phyloP scores from a whole-genome alignment of 2,888 invertebrate genomes.

The Parnassius orleans region DNA sequence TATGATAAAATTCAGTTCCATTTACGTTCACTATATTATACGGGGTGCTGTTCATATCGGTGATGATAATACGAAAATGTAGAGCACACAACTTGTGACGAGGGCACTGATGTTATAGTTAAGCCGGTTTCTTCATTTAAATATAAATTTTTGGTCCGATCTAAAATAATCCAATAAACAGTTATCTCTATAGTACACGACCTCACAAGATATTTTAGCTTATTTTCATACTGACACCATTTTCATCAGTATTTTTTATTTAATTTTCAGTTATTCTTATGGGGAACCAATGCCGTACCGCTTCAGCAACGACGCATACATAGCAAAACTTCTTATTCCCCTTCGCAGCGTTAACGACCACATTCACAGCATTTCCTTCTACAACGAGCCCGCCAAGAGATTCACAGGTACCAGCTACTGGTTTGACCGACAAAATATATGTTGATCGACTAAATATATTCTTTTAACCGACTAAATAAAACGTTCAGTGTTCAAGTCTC shows the following conservation, averaged over 20 bases:
- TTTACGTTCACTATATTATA: no score
- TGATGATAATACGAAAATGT: no score
- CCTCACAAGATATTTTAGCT: no score
- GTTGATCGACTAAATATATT: constrained; percentile 25
- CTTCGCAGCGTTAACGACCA: constrained; percentile 82
- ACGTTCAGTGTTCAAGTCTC: constrained; percentile 32
- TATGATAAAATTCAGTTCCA: no score
- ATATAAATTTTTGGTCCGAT: no score
- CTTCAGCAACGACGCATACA: constrained; percentile 86
- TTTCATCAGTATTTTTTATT: not conserved
- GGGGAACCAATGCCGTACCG: constrained; percentile 81
- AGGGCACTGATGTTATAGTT: no score
- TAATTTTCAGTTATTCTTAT: constrained; percentile 72
- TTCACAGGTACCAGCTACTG: constrained; percentile 81
- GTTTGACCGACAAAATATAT: constrained; percentile 31
- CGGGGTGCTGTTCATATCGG: no score
- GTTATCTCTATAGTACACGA: no score
- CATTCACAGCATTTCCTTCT: constrained; percentile 83
- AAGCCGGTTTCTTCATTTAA: no score
- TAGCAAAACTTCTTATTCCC: constrained; percentile 84
- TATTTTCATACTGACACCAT: no score
- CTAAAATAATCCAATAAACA: no score
- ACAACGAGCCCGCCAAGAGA: constrained; percentile 84
- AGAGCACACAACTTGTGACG: no score
- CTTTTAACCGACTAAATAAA: constrained; percentile 31